These are phyloP conservation scores for Melanogrammus aeglefinus DNA, from an alignment of 2,797 vertebrate genomes.

Conservation along the genomic window DNA sequence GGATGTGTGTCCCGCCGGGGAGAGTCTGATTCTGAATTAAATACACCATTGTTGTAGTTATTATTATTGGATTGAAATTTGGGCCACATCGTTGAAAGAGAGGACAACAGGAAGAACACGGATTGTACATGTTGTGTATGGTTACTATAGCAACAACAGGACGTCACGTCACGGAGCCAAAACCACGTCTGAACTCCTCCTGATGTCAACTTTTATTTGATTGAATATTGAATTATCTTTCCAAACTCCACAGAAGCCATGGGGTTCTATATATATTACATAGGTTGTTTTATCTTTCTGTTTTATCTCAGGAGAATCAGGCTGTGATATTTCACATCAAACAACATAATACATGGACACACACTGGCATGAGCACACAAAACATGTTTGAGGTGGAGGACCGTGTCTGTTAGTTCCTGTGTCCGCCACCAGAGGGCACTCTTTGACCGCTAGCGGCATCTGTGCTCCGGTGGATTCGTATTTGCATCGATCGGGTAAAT, in stretches of 20 bases:
- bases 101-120: constrained; percentile 30
- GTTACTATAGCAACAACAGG: constrained; percentile 15
- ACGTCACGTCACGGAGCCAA: constrained; percentile 31
- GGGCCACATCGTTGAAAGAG: constrained; percentile 61
- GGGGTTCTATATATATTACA: not conserved
- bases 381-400: constrained; percentile 38
- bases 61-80: constrained; percentile 24
- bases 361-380: constrained; percentile 34
- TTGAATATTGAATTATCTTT: not conserved
- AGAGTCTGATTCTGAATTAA: not conserved
- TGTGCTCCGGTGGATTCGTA: not conserved
- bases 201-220: constrained; percentile 31
- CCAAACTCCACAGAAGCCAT: not conserved
- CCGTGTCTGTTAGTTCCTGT: constrained; percentile 64
- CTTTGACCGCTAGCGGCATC: constrained; percentile 22
- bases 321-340: constrained; percentile 17
- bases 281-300: not conserved
- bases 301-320: constrained; percentile 36
- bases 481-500: not conserved
- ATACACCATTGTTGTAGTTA: not conserved
- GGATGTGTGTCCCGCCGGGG: constrained; percentile 46
- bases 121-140: constrained; percentile 29
- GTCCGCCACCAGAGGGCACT: constrained; percentile 41
- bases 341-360: constrained; percentile 6
- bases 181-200: constrained; percentile 37